Evolutionary conservation across 2,113 vertebrate species (phyloP).

Genomic region (Lycocorax pyrrhopterus): DNA sequence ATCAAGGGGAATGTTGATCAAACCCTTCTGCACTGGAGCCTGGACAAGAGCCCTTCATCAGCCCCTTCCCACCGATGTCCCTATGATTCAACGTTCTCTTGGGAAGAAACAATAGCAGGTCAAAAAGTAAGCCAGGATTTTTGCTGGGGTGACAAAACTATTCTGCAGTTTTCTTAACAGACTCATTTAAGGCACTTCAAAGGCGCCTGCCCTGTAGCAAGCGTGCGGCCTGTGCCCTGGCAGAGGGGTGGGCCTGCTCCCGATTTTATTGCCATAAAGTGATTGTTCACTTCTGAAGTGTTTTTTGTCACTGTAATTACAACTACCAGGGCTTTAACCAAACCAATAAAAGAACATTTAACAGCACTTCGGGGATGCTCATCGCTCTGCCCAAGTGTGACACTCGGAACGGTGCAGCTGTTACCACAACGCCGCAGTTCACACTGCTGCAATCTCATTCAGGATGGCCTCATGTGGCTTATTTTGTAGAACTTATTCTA

Average conservation of each 20-base stretch:
- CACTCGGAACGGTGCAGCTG: not conserved
- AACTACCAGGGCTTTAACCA: not conserved
- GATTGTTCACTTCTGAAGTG: not conserved
- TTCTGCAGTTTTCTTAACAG: not conserved
- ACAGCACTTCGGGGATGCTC: not conserved
- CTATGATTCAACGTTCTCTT: rapidly evolving
- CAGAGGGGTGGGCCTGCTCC: not conserved
- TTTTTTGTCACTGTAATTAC: not conserved
- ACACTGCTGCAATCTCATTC: not conserved
- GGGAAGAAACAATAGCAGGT: not conserved
- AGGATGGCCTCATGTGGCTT: rapidly evolving
- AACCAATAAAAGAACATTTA: not conserved
- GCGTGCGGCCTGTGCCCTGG: rapidly evolving
- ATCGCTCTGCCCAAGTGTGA: not conserved
- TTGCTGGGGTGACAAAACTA: not conserved
- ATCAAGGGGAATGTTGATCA: not conserved
- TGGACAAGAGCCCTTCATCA: not conserved
- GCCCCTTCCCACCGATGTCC: rapidly evolving
- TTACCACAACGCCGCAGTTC: not conserved
- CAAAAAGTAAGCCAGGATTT: not conserved
- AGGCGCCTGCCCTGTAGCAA: not conserved
- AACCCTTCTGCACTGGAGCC: not conserved
- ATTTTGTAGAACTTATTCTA: not conserved
- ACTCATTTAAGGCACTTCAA: not conserved
- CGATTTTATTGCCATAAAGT: not conserved